Base-by-base conservation (phyloP, 1,140 invertebrate genomes). In the Aricia agestis region DNA sequence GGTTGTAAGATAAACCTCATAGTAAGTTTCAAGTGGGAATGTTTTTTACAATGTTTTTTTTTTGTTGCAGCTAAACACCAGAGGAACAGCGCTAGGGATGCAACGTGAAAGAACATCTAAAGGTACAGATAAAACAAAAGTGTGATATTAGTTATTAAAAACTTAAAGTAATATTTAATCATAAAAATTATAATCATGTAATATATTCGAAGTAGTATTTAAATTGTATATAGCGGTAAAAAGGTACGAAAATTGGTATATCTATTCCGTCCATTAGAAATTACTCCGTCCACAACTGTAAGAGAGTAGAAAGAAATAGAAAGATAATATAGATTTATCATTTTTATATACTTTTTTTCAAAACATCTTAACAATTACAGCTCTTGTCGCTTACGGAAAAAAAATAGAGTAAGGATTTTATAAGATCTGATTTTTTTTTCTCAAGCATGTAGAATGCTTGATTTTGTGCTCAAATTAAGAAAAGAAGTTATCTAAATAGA, bases 51-150 rank as follows among this genome's bases (percentile, higher is more conserved):
- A 52, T 52, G 45, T 52, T 76, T 74, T 71, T 74, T 11, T 78
- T 80, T 86, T 89, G 79, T 91, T 90, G 32, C 86, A 91, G 89
- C 87, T n/a, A 91, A 91, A 82, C 89, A 91, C 77, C 89, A 91
- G 79, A 83, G 89, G 65, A 91, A 89, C 76, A 84, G 84, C 59
- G 83, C 85, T 1, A 83, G 85, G 72, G 89, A 91, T 31, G 86
- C 86, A 7, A 89, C 89, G 69, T 91, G 86, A 91, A 41, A 17
- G 10, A 42, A 65, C n/a, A 70, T 13, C 72, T 67, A 31, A 17
- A 10, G 17, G 7, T 11, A 52, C 41, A 67, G 36, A 52, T n/a
- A 74, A 68, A 61, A 42, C 13, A 67, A 67, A 84, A 85, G 82
- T 90, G 88, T 90, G 88, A 90, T 90, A 90, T 86, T 90, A 90